Conservation (phyloP, 2,113 vertebrate genomes). For the Kryptolebias marmoratus region DNA sequence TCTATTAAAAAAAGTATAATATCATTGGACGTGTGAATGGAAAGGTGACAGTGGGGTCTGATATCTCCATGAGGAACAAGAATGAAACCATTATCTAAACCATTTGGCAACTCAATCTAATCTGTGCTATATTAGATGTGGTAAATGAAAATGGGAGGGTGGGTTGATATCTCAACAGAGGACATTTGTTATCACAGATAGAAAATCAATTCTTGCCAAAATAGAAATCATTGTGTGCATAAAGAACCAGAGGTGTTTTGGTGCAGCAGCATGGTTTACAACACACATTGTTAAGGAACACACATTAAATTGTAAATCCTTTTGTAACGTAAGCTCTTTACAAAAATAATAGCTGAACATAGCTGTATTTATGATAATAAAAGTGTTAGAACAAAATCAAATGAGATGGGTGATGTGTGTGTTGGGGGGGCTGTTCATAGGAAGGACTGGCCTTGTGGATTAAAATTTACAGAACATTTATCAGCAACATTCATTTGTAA, state of each 20-base stretch:
- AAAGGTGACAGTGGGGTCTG: constrained; percentile 49
- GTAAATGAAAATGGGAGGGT: constrained; percentile 67
- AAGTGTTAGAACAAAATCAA: constrained; percentile 22
- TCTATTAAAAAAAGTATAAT: constrained; percentile 37
- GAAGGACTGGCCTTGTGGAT: constrained; percentile 55
- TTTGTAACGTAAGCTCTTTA: constrained; percentile 23
- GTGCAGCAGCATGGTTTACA: constrained; percentile 23
- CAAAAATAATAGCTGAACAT: constrained; percentile 25
- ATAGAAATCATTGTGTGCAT: constrained; percentile 43
- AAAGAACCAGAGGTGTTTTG: constrained; percentile 35
- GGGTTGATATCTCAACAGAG: constrained; percentile 54
- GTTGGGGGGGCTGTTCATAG: background rate
- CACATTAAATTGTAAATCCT: constrained; percentile 19
- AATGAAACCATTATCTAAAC: constrained; percentile 70
- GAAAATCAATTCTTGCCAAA: constrained; percentile 61
- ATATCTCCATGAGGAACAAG: constrained; percentile 61
- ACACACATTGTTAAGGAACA: constrained; percentile 12
- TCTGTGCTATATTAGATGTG: constrained; percentile 67
- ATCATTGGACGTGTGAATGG: constrained; percentile 42
- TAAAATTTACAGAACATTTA: constrained; percentile 71
- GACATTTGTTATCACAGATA: constrained; percentile 67
- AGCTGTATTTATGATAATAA: constrained; percentile 15
- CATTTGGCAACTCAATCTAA: constrained; percentile 69
- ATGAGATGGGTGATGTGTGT: constrained; percentile 25
- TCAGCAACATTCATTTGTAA: constrained; percentile 61